Evolutionary conservation across 1,140 invertebrate genomes (phyloP), one percentile per base, ranked within the genome.

Genomic region (Hestina assimilis): DNA sequence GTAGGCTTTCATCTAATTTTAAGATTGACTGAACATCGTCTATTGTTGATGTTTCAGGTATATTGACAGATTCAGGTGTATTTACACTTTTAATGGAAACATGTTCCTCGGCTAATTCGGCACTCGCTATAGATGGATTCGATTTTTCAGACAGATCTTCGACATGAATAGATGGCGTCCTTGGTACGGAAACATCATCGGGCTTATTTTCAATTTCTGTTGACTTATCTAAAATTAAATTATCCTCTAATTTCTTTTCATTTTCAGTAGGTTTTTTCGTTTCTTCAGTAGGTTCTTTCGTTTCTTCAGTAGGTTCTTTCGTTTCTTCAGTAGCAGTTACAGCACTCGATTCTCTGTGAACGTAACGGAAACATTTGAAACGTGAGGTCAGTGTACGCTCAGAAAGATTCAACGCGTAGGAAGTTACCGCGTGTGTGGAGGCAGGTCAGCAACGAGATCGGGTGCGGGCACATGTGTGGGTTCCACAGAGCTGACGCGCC

Each of bases 371-470:
- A 31, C 19, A n/a, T 60, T 66, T 63, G 31, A 33, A 52, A 9
- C 6, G 6, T 19, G 26, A 15, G 19, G 28, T 35, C 40, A 45
- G 38, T 38, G 6, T 35, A 8, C 5, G 2, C 12, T 3, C 1
- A 8, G 11, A 1, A 2, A 14, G 46, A 21, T 46, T 41, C 17
- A 21, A 23, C 26, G 15, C 15, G 58, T 35, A 50, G 24, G 12
- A 41, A 55, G 57, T 72, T 83, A 87, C 84, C 84, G 79, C 59
- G 81, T 79, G 59, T 73, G 75, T 23, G 67, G 60, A 35, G 84
- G 84, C 43, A 87, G 64, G 63, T 83, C 79, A 41, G 77, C 81
- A 45, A 87, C 81, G 46, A 87, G 77, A 74, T 84, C 82, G 54
- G 77, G 82, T 14, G 84, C 67, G 50, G 62, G 56, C 35, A 63